These are phyloP conservation scores for Cathartes aura DNA, from an alignment of 2,113 vertebrate species.

Conservation along the genomic window DNA sequence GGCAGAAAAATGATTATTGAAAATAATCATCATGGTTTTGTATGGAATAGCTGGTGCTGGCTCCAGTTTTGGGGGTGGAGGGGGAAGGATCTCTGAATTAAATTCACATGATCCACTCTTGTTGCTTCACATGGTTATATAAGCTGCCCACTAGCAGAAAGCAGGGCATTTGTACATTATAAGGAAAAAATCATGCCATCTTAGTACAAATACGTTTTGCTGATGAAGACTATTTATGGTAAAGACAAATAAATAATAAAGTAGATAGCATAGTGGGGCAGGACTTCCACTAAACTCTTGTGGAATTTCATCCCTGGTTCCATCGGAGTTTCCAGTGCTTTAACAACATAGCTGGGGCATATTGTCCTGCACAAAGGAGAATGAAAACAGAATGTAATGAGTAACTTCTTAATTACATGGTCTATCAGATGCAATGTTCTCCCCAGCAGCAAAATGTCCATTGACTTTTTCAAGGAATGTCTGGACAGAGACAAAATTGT, in stretches of 20 bases:
- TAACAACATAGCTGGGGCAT: background rate
- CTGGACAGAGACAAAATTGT: background rate
- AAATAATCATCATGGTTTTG: background rate
- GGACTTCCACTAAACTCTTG: background rate
- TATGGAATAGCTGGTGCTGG: background rate
- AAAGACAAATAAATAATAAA: background rate
- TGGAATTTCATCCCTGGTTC: background rate
- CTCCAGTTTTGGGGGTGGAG: background rate
- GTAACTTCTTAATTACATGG: background rate
- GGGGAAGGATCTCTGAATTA: background rate
- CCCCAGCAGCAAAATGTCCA: slow-evolving; percentile 2
- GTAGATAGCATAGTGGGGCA: background rate
- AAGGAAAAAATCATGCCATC: background rate
- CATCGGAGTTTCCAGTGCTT: background rate
- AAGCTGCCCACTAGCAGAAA: background rate
- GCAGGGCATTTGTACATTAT: background rate
- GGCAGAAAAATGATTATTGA: background rate
- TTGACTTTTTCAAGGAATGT: background rate
- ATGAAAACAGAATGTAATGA: background rate
- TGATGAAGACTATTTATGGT: background rate
- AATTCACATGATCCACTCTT: background rate
- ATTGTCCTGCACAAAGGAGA: background rate
- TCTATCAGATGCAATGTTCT: background rate
- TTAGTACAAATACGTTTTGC: background rate
- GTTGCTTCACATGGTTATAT: background rate